These are phyloP conservation scores for Triplophysa yarkandensis DNA, from an alignment of 2,797 vertebrate species.

Conservation along the genomic window DNA sequence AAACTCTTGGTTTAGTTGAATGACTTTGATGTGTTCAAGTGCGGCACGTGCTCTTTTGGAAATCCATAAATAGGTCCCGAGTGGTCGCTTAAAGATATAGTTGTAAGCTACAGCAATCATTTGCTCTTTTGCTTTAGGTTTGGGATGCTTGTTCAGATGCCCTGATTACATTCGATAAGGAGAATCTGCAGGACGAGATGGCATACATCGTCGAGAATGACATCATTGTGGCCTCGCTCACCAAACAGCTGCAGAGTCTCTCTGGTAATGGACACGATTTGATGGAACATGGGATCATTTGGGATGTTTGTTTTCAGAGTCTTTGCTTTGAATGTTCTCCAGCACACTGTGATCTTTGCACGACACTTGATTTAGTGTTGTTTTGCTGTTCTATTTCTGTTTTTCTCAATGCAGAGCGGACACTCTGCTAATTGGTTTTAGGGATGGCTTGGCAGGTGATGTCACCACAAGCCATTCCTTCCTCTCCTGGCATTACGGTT, in stretches of 20 bases:
- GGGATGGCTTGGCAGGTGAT: constrained; percentile 60
- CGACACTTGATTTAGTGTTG: constrained; percentile 31
- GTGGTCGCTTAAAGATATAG: constrained; percentile 68
- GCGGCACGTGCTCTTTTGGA: constrained; percentile 59
- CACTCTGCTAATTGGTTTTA: constrained; percentile 59
- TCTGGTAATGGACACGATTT: constrained; percentile 73
- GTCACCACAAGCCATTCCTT: constrained; percentile 67
- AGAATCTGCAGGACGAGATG: constrained; percentile 90
- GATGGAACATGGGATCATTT: constrained; percentile 45
- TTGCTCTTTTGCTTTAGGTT: constrained; percentile 71
- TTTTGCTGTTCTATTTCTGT: constrained; percentile 38
- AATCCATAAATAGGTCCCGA: constrained; percentile 66
- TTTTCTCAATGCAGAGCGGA: constrained; percentile 47
- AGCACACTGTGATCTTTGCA: constrained; percentile 3
- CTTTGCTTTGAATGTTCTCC: not conserved
- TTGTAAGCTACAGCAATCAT: constrained; percentile 67
- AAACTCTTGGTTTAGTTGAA: constrained; percentile 50
- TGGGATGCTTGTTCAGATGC: constrained; percentile 99
- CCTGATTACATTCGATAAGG: constrained; percentile 95
- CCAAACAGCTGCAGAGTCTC: constrained; percentile 85
- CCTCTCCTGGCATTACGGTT: constrained; percentile 67
- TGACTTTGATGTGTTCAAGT: constrained; percentile 75
- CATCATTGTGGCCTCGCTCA: constrained; percentile 88
- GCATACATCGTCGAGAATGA: constrained; percentile 97
- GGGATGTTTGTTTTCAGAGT: constrained; percentile 26